Percentiles rank a stretch among this genome's conserved stretches.
These are phyloP conservation scores for Trachelus stipa DNA, from an alignment of 2,888 invertebrate species.

Conservation along the genomic window DNA sequence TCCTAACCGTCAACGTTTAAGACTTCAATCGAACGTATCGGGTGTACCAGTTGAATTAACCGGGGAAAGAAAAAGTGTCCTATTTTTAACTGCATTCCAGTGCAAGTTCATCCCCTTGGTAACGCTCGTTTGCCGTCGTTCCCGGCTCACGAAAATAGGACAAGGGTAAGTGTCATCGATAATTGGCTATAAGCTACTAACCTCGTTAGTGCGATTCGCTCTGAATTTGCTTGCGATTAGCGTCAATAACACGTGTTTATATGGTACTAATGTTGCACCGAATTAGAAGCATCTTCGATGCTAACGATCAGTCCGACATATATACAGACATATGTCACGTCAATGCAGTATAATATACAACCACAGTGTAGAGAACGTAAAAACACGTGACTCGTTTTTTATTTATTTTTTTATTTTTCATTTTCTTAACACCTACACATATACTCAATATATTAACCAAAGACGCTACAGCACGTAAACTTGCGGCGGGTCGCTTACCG, in stretches of 20 bases:
- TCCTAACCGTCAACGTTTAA: neutral
- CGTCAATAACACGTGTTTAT: conserved; percentile 30
- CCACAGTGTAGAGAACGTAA: neutral
- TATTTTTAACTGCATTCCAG: conserved; percentile 1
- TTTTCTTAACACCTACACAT: neutral
- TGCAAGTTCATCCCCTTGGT: neutral
- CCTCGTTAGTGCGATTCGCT: conserved; percentile 44
- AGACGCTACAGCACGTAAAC: neutral
- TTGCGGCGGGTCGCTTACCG: neutral
- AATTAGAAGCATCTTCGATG: neutral
- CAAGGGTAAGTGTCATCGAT: conserved; percentile 22
- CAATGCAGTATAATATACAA: neutral
- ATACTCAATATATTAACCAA: neutral
- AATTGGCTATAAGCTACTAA: conserved; percentile 33
- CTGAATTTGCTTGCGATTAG: conserved; percentile 39
- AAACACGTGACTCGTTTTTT: neutral
- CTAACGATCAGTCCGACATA: neutral
- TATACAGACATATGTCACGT: neutral
- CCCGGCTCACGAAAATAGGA: conserved; percentile 37
- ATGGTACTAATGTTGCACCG: neutral
- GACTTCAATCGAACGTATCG: neutral
- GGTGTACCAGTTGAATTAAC: neutral
- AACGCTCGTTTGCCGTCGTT: conserved; percentile 10
- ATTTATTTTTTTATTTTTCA: neutral
- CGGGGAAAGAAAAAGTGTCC: neutral